A percentile compares a stretch with the other conserved stretches of the same genome.
Evolutionary conservation across 1,140 invertebrate species (phyloP).

Genomic region (Battus philenor): DNA sequence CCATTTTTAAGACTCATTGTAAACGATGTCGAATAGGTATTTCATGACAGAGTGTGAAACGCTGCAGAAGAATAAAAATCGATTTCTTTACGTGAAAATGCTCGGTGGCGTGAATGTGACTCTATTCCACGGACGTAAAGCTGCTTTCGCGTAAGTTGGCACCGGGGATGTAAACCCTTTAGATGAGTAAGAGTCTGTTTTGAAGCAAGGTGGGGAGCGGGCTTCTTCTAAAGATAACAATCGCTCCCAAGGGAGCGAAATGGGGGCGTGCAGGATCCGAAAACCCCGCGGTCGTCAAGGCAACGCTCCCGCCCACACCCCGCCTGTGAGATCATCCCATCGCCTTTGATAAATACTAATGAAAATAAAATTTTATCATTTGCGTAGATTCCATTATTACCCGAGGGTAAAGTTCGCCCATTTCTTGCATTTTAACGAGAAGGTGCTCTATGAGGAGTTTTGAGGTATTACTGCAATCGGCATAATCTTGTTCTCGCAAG

Average conservation of each 20-base stretch:
- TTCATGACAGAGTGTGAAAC: slow-evolving; percentile 18
- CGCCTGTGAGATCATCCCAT: slow-evolving; percentile 54
- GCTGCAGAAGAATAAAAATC: slow-evolving; percentile 25
- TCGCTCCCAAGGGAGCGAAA: slow-evolving; percentile 49
- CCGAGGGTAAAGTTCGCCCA: slow-evolving; percentile 33
- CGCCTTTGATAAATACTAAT: slow-evolving; percentile 59
- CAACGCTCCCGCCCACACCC: slow-evolving; percentile 51
- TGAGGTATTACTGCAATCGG: no score
- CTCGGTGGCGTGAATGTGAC: slow-evolving; percentile 14
- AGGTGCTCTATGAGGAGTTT: no score
- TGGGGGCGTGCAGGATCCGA: slow-evolving; percentile 54
- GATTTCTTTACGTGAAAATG: slow-evolving; percentile 17
- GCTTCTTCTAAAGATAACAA: slow-evolving; percentile 66
- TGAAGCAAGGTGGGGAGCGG: slow-evolving; percentile 53
- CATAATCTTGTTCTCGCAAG: no score
- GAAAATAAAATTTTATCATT: slow-evolving; percentile 74
- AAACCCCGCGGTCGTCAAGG: slow-evolving; percentile 51
- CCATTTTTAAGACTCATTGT: slow-evolving; percentile 24
- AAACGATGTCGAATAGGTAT: slow-evolving; percentile 19
- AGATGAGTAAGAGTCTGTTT: slow-evolving; percentile 58
- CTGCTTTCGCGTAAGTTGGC: slow-evolving; percentile 9
- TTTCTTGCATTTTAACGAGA: slow-evolving; percentile 47
- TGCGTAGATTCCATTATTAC: slow-evolving; percentile 62
- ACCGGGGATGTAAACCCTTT: slow-evolving; percentile 51
- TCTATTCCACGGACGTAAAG: slow-evolving; percentile 16